phyloP scores from a whole-genome alignment of 2,888 invertebrate genomes.

The Leptinotarsa peninsularis region DNA sequence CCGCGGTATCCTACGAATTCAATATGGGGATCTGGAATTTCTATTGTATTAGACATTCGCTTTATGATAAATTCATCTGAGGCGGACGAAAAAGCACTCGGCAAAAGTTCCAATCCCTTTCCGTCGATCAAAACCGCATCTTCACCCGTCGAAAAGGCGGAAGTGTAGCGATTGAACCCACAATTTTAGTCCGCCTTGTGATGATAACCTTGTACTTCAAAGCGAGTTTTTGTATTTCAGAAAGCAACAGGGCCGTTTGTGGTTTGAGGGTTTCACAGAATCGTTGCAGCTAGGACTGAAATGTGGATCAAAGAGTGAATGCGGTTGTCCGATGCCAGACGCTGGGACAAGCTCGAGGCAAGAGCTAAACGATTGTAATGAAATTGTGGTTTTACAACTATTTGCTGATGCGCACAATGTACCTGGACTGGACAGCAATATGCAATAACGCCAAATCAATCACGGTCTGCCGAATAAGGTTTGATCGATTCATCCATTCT shows the following conservation, averaged over 20 bases:
- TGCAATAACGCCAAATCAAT: no score
- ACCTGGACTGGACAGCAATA: not conserved
- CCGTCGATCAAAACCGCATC: slow-evolving; percentile 31
- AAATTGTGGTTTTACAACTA: slow-evolving; percentile 36
- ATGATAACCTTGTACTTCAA: slow-evolving; percentile 42
- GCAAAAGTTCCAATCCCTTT: slow-evolving; percentile 25
- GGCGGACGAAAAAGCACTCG: slow-evolving; percentile 18
- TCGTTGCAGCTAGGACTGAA: slow-evolving; percentile 18
- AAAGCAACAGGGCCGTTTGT: slow-evolving; percentile 30
- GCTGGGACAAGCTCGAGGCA: slow-evolving; percentile 16
- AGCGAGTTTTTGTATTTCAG: slow-evolving; percentile 31
- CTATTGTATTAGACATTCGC: not conserved
- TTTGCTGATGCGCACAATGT: slow-evolving; percentile 11
- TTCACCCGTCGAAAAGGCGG: slow-evolving; percentile 28
- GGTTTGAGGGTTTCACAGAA: slow-evolving; percentile 31
- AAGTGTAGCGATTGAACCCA: slow-evolving; percentile 30
- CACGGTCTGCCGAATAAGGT: no score
- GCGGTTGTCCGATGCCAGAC: slow-evolving; percentile 31
- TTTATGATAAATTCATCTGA: slow-evolving; percentile 14
- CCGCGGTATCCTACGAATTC: not conserved
- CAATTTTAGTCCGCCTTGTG: slow-evolving; percentile 31
- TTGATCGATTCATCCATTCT: no score
- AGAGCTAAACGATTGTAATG: slow-evolving; percentile 25
- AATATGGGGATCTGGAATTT: slow-evolving; percentile 3
- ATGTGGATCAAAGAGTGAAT: slow-evolving; percentile 37